Percentiles rank a stretch among this genome's conserved stretches.
These are phyloP conservation scores for Tachysurus vachellii DNA, from an alignment of 2,113 vertebrate species.

Conservation along the genomic window DNA sequence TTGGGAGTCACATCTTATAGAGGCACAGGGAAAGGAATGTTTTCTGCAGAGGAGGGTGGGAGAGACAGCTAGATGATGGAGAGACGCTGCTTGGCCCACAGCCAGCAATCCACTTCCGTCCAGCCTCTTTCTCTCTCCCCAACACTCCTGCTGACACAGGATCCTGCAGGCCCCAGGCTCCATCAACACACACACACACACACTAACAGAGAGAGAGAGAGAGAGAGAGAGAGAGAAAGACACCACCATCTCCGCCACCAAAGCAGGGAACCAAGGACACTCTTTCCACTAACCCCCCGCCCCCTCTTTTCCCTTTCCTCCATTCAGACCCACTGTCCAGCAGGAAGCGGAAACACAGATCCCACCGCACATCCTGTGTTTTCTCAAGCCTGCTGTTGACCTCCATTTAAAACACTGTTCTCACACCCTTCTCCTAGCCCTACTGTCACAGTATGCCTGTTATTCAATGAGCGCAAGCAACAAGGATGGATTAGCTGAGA, in stretches of 20 bases:
- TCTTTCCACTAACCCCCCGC: slow-evolving; percentile 38
- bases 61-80: slow-evolving; percentile 62
- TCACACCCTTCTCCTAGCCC: slow-evolving; percentile 25
- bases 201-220: not conserved
- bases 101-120: slow-evolving; percentile 74
- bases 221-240: not conserved
- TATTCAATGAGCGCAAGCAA: not conserved
- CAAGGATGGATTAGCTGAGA: slow-evolving; percentile 12
- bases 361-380: slow-evolving; percentile 55
- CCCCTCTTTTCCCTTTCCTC: slow-evolving; percentile 41
- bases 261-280: slow-evolving; percentile 56
- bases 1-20: not conserved
- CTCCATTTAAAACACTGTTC: slow-evolving; percentile 45
- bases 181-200: slow-evolving; percentile 51
- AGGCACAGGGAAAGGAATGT: not conserved
- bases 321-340: slow-evolving; percentile 49
- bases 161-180: slow-evolving; percentile 67
- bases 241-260: slow-evolving; percentile 42
- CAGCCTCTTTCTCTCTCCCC: slow-evolving; percentile 60
- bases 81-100: slow-evolving; percentile 64
- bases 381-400: slow-evolving; percentile 52
- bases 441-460: slow-evolving; percentile 2
- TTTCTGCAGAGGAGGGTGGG: slow-evolving; percentile 9
- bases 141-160: slow-evolving; percentile 70
- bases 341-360: slow-evolving; percentile 49